A percentile compares a stretch with the other conserved stretches of the same genome.
phyloP scores from a whole-genome alignment of 2,113 vertebrate species.

The Axis porcinus region DNA sequence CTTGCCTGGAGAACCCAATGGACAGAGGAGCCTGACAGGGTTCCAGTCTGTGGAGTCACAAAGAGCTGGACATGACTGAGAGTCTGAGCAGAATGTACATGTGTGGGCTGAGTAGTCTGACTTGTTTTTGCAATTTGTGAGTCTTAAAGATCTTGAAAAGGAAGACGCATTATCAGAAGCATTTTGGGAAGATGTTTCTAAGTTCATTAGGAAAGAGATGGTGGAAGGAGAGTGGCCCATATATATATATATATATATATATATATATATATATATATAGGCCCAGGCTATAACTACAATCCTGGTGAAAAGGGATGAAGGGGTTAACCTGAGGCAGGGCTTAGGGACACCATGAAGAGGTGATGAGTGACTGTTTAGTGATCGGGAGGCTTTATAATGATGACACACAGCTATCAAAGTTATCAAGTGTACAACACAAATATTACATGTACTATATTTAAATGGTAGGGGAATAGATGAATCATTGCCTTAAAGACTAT shows the following conservation, averaged over 20 bases:
- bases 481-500: not conserved
- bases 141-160: not conserved
- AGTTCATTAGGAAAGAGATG: not conserved
- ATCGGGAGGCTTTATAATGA: not conserved
- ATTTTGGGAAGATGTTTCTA: not conserved
- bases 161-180: not conserved
- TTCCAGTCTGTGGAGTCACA: not conserved
- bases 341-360: not conserved
- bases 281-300: not conserved
- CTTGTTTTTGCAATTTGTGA: not conserved
- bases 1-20: not conserved
- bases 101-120: not conserved
- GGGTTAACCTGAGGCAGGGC: no score
- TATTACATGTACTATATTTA: not conserved
- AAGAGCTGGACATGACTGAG: not conserved
- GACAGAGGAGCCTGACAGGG: not conserved
- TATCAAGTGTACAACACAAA: not conserved
- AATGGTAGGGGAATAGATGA: not conserved
- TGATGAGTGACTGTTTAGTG: not conserved
- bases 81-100: not conserved
- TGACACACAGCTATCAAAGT: not conserved
- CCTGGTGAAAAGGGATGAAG: not conserved
- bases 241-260: no score
- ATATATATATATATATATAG: no score
- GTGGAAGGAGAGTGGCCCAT: not conserved